Evolutionary conservation across 1,140 invertebrate species (phyloP).

Genomic region (Muscidifurax raptorellus): DNA sequence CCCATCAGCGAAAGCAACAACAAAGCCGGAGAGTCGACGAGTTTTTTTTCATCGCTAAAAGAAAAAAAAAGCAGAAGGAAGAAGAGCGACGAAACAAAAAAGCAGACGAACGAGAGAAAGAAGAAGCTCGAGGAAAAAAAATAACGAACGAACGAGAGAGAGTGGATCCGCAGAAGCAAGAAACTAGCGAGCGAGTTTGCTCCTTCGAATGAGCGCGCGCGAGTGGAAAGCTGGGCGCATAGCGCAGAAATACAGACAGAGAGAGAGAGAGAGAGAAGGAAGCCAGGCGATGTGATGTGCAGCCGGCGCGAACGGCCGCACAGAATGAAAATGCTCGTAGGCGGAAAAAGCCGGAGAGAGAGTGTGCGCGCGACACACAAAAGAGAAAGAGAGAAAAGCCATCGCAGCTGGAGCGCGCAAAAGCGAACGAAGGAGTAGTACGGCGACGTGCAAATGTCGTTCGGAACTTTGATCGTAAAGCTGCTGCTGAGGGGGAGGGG

Average conservation of each 20-base stretch:
- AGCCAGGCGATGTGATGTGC: slow-evolving; percentile 35
- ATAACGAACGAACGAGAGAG: background rate
- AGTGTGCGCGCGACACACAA: slow-evolving; percentile 12
- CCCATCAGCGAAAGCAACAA: background rate
- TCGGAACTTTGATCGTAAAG: slow-evolving; percentile 72
- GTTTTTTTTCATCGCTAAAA: background rate
- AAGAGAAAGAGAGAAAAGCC: slow-evolving; percentile 37
- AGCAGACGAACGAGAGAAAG: background rate
- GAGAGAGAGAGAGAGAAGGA: background rate
- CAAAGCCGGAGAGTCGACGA: too few relatives aligned
- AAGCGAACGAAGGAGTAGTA: slow-evolving; percentile 60
- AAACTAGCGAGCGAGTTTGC: slow-evolving; percentile 29
- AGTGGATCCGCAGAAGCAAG: slow-evolving; percentile 17
- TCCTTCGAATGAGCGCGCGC: slow-evolving; percentile 39
- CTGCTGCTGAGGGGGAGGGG: slow-evolving; percentile 55
- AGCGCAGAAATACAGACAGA: background rate
- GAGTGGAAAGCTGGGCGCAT: slow-evolving; percentile 11
- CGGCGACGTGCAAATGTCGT: slow-evolving; percentile 70
- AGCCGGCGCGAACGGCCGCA: slow-evolving; percentile 37
- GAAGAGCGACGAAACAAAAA: background rate
- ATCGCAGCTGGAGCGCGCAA: slow-evolving; percentile 42
- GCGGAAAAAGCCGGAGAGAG: slow-evolving; percentile 45
- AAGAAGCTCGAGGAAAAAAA: background rate
- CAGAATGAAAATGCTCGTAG: slow-evolving; percentile 47
- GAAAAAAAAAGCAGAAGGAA: background rate